Conservation (phyloP, 2,888 invertebrate genomes). For the Dasysyrphus albostriatus region DNA sequence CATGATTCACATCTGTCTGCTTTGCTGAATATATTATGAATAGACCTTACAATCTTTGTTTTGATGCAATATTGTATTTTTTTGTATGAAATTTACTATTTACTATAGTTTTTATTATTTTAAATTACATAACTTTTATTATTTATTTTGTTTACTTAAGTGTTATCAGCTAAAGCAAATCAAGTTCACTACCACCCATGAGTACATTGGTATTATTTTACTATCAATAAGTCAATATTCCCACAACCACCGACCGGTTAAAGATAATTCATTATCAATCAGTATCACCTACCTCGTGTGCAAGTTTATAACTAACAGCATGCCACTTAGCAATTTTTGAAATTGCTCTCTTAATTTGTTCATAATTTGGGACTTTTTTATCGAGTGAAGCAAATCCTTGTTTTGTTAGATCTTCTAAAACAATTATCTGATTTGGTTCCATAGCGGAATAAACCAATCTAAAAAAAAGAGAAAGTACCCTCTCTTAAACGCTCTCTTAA, state of each 20-base stretch:
- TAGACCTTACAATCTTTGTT: too few relatives aligned
- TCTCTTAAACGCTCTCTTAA: neutral
- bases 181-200: neutral
- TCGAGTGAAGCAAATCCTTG: neutral
- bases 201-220: neutral
- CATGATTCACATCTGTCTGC: too few relatives aligned
- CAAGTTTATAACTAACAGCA: conserved; percentile 50
- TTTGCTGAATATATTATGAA: too few relatives aligned
- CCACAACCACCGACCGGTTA: neutral
- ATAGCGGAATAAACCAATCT: conserved; percentile 68
- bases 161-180: neutral
- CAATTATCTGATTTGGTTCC: neutral
- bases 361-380: neutral
- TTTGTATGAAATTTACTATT: neutral
- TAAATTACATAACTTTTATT: neutral
- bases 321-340: conserved; percentile 36
- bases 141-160: neutral
- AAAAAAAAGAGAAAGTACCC: neutral
- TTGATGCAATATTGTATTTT: too few relatives aligned
- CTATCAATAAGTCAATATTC: conserved; percentile 25
- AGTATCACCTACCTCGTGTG: conserved; percentile 4
- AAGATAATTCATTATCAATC: neutral
- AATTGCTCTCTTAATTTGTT: neutral
- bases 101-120: neutral
- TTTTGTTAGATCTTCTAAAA: conserved; percentile 1